Conservation (phyloP, 2,113 vertebrate genomes). For the Grammomys dolichurus region DNA sequence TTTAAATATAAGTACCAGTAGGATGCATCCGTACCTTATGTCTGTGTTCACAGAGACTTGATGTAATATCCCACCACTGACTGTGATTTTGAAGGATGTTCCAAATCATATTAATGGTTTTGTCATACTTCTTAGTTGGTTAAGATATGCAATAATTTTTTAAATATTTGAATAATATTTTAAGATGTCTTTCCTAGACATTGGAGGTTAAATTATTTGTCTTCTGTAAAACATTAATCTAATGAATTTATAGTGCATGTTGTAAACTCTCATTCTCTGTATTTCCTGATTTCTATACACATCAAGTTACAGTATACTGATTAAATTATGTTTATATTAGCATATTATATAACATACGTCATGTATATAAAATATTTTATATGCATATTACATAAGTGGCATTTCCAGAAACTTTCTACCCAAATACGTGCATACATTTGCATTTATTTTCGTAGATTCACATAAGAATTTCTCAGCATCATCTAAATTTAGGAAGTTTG, state of each 20-base stretch:
- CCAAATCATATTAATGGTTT: not conserved
- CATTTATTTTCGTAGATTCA: not conserved
- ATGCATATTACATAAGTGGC: not conserved
- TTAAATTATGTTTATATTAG: not conserved
- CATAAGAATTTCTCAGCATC: not conserved
- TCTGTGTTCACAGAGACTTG: not conserved
- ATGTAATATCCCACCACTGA: not conserved
- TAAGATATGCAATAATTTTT: conserved; percentile 19
- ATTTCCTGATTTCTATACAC: not conserved
- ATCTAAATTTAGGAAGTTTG: not conserved
- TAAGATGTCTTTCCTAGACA: not conserved
- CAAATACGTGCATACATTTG: not conserved
- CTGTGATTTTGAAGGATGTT: not conserved
- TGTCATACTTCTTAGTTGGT: not conserved
- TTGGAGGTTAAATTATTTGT: not conserved
- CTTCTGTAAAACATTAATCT: not conserved
- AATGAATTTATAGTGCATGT: not conserved
- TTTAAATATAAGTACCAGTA: not conserved
- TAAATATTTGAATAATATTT: conserved; percentile 1
- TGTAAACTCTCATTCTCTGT: not conserved
- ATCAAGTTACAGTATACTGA: not conserved
- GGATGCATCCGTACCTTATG: not conserved
- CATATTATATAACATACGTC: not conserved
- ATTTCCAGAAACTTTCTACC: not conserved
- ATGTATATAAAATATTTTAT: not conserved